Conservation (phyloP, 37 sponge, comb jelly and placozoan species). For the Theonella swinhoei region DNA sequence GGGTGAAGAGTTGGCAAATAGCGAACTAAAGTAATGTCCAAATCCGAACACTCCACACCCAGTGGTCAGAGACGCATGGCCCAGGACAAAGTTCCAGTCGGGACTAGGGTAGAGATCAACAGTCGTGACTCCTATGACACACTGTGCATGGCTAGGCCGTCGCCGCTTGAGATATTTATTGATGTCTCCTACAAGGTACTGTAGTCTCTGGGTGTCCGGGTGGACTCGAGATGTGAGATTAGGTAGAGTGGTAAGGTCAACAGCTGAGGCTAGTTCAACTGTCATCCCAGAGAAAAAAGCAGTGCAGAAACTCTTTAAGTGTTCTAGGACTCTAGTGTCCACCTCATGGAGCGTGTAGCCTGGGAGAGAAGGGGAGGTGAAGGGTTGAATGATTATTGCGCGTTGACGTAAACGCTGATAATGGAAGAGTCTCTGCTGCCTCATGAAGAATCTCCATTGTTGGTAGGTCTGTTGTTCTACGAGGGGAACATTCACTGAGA, state of each 20-base stretch:
- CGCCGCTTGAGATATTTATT: constrained; percentile 23
- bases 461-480: constrained; percentile 58
- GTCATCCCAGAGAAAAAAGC: constrained; percentile 65
- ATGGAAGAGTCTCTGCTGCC: constrained; percentile 47
- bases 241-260: constrained; percentile 34
- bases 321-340: constrained; percentile 17
- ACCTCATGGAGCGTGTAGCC: constrained; percentile 16
- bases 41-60: constrained; percentile 84
- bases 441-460: constrained; percentile 52
- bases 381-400: constrained; percentile 67
- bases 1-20: background rate
- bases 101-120: constrained; percentile 87
- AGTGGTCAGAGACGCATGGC: constrained; percentile 67
- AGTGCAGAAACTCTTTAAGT: constrained; percentile 47
- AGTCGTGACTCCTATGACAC: constrained; percentile 67
- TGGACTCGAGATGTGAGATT: constrained; percentile 55
- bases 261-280: constrained; percentile 37
- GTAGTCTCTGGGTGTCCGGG: constrained; percentile 43
- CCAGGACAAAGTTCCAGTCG: constrained; percentile 91
- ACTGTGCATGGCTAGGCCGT: constrained; percentile 31
- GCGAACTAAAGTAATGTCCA: constrained; percentile 63
- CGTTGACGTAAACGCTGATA: constrained; percentile 32
- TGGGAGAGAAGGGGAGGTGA: background rate
- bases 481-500: background rate
- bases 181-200: constrained; percentile 57